Base-by-base conservation (phyloP, 1,140 invertebrate genomes). In the Brachionus sp. region DNA sequence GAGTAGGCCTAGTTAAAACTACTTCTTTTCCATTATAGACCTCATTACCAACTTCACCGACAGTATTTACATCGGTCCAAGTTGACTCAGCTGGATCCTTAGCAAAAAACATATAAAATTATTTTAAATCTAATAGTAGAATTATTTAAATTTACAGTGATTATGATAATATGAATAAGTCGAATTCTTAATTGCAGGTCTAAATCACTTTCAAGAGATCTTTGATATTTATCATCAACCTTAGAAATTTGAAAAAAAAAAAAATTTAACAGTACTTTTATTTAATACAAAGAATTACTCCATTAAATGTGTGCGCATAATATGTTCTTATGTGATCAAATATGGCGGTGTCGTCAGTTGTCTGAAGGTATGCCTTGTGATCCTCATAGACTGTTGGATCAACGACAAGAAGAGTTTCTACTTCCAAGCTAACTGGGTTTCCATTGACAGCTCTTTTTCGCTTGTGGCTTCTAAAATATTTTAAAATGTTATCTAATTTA, bases 1-100 rank as follows among this genome's bases (percentile, higher is more conserved):
- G 16, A 39, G 68, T 39, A 6, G n/a, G n/a, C 4, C 9, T 7
- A 7, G 5, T 19, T 7, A 70, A 19, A 77, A 77, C 39, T n/a
- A 77, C 73, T 53, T 77, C 73, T 77, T 42, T 77, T 29, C 73
- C 73, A 29, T 77, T 46, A n/a, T 77, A 77, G 3, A 29, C 25
- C 25, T 77, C 39, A 42, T 46, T 46, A 46, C 39, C 39, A 37
- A 19, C 10, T 13, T 46, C 46, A 37, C 73, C 73, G n/a, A 77
- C 73, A 44, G 44, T 42, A 33, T 29, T 46, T 16, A 42, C 25
- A 25, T 37, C 23, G 25, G 73, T 77, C 73, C 73, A 77, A 29
- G 39, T 44, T 13, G 73, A 23, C 16, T 77, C 73, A 1, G 13
- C 73, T 5, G 73, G 73, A 77, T 77, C 9, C 73, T 77, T 12